phyloP scores from a whole-genome alignment of 2,888 invertebrate species.

The Notocelia uddmanniana region DNA sequence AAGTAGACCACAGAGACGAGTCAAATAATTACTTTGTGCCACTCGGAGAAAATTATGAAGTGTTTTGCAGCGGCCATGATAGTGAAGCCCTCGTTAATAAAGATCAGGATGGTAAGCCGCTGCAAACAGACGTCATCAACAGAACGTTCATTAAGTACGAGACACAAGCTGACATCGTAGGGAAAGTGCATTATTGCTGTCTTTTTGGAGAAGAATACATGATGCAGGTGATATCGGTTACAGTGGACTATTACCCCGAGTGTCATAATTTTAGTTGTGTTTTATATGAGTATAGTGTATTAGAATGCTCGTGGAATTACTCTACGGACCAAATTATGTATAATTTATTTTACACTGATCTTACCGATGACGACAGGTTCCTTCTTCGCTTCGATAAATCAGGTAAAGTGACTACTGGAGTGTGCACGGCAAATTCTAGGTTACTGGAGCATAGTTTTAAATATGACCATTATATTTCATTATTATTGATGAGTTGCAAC shows the following conservation, averaged over 20 bases:
- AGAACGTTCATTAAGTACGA: background rate
- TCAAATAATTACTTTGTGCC: background rate
- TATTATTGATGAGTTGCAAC: background rate
- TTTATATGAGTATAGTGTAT: background rate
- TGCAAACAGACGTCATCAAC: background rate
- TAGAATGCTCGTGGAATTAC: constrained; percentile 6
- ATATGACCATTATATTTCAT: background rate
- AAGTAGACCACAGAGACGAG: background rate
- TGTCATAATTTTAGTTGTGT: background rate
- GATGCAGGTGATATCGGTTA: background rate
- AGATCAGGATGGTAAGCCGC: background rate
- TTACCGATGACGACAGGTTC: background rate
- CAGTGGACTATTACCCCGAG: background rate
- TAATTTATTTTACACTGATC: background rate
- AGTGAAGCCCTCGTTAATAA: background rate
- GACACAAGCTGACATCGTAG: background rate
- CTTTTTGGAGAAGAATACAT: background rate
- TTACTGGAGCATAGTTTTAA: background rate
- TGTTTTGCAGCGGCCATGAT: constrained; percentile 12
- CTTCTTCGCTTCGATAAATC: background rate
- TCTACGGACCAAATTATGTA: background rate
- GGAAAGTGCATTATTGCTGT: background rate
- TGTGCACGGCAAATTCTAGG: background rate
- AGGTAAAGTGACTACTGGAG: background rate
- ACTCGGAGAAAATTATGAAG: background rate